A percentile compares a stretch with the other conserved stretches of the same genome.
phyloP scores from a whole-genome alignment of 2,113 vertebrate genomes.

The Rhinoptilus africanus region DNA sequence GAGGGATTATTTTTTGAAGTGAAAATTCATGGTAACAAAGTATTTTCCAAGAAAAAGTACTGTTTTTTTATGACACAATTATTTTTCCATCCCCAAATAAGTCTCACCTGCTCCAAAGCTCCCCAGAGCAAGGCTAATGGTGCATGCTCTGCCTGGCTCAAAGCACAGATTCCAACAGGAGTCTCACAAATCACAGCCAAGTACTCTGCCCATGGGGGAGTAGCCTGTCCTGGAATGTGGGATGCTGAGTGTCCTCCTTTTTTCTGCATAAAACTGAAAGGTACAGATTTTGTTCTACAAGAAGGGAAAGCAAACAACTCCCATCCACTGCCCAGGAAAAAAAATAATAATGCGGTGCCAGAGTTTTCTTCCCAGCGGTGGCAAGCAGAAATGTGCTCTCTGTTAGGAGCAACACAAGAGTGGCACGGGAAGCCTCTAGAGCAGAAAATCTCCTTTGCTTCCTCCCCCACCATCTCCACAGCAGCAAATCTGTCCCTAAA shows the following conservation, averaged over 20 bases:
- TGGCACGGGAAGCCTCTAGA: accelerated
- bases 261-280: neutral
- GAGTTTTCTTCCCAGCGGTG: neutral
- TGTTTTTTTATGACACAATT: neutral
- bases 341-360: neutral
- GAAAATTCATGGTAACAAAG: neutral
- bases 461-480: neutral
- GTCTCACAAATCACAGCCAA: neutral
- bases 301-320: neutral
- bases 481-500: neutral
- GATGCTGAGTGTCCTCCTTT: neutral
- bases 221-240: neutral
- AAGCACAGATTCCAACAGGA: accelerated
- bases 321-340: neutral
- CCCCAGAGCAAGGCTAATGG: accelerated
- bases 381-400: neutral
- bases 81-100: neutral
- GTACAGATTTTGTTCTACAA: neutral
- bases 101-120: neutral
- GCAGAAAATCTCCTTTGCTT: neutral
- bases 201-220: neutral
- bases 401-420: accelerated
- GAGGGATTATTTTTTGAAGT: neutral
- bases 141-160: neutral
- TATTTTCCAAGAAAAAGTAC: neutral